Evolutionary conservation across 1,140 invertebrate species (phyloP).

Genomic region (Drosophila auraria): DNA sequence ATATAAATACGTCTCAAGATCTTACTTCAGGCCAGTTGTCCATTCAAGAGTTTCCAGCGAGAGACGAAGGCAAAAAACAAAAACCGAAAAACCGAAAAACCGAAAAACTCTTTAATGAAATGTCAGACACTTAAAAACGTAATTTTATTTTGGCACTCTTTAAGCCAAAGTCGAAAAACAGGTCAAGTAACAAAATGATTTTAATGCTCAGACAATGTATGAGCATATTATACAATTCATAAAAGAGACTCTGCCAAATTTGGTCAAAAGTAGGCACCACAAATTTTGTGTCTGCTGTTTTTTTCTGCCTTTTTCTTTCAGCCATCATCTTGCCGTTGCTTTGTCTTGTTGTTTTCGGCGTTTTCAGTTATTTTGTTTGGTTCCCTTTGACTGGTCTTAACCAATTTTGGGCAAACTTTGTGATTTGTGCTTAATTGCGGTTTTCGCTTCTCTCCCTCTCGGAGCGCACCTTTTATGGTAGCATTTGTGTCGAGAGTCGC

Average conservation of each 20-base stretch:
- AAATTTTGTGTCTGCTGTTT: constrained; percentile 45
- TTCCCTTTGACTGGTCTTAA: constrained; percentile 50
- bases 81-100: background rate
- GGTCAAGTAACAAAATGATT: constrained; percentile 57
- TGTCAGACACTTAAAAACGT: constrained; percentile 50
- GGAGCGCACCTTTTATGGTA: constrained; percentile 47
- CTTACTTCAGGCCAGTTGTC: constrained; percentile 6
- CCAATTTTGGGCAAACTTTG: constrained; percentile 66
- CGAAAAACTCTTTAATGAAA: constrained; percentile 32
- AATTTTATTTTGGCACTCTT: constrained; percentile 52
- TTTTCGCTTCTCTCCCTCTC: constrained; percentile 44
- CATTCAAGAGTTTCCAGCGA: constrained; percentile 44
- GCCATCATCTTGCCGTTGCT: constrained; percentile 38
- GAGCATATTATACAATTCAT: constrained; percentile 54
- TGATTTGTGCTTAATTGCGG: constrained; percentile 66
- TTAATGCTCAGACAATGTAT: constrained; percentile 43
- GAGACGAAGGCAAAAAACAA: background rate
- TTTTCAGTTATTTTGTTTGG: constrained; percentile 44
- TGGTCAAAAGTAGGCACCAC: constrained; percentile 68
- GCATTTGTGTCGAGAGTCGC: constrained; percentile 47
- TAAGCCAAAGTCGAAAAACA: constrained; percentile 47
- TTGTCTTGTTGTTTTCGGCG: constrained; percentile 37
- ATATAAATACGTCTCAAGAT: constrained; percentile 39
- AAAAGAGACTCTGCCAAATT: constrained; percentile 50
- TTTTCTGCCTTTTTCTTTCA: constrained; percentile 19